Base-by-base conservation (phyloP, 2,888 invertebrate species). In the Dione vanillae region DNA sequence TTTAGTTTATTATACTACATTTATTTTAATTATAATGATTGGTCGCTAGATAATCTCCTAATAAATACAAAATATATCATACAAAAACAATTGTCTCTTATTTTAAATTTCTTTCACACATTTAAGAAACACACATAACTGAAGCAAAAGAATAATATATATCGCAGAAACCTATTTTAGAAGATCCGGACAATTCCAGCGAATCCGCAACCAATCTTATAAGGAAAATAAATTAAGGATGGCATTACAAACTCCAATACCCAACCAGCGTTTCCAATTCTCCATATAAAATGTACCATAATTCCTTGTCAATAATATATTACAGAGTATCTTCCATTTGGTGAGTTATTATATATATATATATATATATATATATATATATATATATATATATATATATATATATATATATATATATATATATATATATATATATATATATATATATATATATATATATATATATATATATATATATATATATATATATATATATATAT, bases 161-260 rank as follows among this genome's bases (percentile, higher is more conserved):
- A 64, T 56, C 54, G 58, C 54, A 66, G 76, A 77, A 75, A 74
- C 70, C 71, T 67, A 78, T 75, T 78, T 74, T 71, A 67, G 74
- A 73, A 65, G 75, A 73, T 75, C 75, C 73, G 77, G 74, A 78
- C 77, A 73, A 71, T 77, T 77, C 71, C 51, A 75, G 66, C 73
- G 71, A 73, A 74, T 74, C 74, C 75, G 71, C 75, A 72, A 74
- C 70, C 73, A 76, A 73, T 75, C 78, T 74, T 77, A 64, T 68
- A 72, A 74, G 74, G 71, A 76, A 78, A 76, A 78, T 78, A 78
- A 78, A 77, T 78, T 78, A 76, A 72, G 70, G 68, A 65, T 61
- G 70, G 77, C 74, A 75, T 78, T 76, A 74, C 74, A 75, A 77
- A 76, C 75, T 77, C 75, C 76, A 76, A 77, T 77, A 76, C 67